A percentile compares a stretch with the other conserved stretches of the same genome.
Evolutionary conservation across 2,888 invertebrate species (phyloP).

Genomic region (Tridacna crocea): DNA sequence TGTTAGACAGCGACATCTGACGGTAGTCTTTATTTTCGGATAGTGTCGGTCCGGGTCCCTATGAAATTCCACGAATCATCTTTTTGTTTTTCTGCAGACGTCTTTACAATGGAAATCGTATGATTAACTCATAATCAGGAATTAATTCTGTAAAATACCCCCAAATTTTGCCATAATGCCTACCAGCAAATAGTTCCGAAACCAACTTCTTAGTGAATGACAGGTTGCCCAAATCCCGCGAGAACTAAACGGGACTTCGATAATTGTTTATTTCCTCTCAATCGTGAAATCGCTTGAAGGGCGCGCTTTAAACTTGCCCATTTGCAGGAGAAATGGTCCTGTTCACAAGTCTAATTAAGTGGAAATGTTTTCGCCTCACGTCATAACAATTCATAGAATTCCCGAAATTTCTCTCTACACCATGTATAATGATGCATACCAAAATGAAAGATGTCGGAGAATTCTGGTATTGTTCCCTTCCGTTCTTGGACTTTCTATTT

Average conservation of each 20-base stretch:
- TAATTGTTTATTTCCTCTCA: slow-evolving; percentile 37
- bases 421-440: slow-evolving; percentile 15
- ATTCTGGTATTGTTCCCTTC: slow-evolving; percentile 3
- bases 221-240: slow-evolving; percentile 49
- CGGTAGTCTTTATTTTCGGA: slow-evolving; percentile 23
- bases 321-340: slow-evolving; percentile 38
- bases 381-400: slow-evolving; percentile 34
- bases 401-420: slow-evolving; percentile 20
- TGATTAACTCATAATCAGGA: slow-evolving; percentile 58
- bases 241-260: slow-evolving; percentile 32
- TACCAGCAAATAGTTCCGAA: slow-evolving; percentile 22
- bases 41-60: slow-evolving; percentile 7
- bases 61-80: slow-evolving; percentile 17
- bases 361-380: slow-evolving; percentile 43
- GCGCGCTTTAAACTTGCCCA: slow-evolving; percentile 40
- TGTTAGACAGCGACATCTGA: slow-evolving; percentile 36
- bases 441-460: neutral
- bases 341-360: slow-evolving; percentile 48
- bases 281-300: slow-evolving; percentile 39
- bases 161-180: slow-evolving; percentile 40
- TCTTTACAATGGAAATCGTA: slow-evolving; percentile 17
- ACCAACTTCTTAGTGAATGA: slow-evolving; percentile 22
- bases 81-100: slow-evolving; percentile 21
- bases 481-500: neutral
- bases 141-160: slow-evolving; percentile 53